Percentiles rank a stretch among this genome's conserved stretches.
These are phyloP conservation scores for Sitobion miscanthi DNA, from an alignment of 1,140 invertebrate species.

Conservation along the genomic window DNA sequence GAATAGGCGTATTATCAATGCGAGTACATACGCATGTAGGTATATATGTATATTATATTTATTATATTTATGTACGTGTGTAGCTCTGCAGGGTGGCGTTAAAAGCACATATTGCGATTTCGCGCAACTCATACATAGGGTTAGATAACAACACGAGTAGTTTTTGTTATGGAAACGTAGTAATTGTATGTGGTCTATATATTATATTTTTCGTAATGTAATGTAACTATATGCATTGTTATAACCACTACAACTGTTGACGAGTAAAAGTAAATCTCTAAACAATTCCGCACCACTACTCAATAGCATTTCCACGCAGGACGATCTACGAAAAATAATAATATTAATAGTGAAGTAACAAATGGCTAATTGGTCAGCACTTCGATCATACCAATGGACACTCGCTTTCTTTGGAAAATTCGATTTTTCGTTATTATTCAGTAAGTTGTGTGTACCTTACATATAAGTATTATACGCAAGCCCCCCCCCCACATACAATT, in stretches of 20 bases:
- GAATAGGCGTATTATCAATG: background rate
- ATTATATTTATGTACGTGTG: background rate
- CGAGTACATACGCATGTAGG: background rate
- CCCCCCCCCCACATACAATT: no score
- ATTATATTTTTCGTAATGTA: background rate
- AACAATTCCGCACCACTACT: background rate
- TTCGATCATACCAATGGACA: background rate
- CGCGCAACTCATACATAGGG: background rate
- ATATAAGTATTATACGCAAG: no score
- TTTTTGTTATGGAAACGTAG: slow-evolving; percentile 4
- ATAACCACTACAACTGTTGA: background rate
- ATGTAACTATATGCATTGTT: background rate
- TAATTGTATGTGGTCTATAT: background rate
- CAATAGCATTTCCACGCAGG: background rate
- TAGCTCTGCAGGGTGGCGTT: background rate
- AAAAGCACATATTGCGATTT: background rate
- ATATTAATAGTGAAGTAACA: background rate
- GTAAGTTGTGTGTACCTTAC: background rate
- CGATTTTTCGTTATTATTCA: background rate
- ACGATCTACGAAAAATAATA: background rate
- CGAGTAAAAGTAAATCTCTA: slow-evolving; percentile 24
- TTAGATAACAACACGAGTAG: background rate
- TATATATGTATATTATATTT: background rate
- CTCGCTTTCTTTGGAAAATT: background rate
- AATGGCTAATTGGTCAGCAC: background rate